Evolutionary conservation across 2,797 vertebrate genomes (phyloP), one percentile per base, ranked within the genome.

Genomic region (Ciconia nigra): DNA sequence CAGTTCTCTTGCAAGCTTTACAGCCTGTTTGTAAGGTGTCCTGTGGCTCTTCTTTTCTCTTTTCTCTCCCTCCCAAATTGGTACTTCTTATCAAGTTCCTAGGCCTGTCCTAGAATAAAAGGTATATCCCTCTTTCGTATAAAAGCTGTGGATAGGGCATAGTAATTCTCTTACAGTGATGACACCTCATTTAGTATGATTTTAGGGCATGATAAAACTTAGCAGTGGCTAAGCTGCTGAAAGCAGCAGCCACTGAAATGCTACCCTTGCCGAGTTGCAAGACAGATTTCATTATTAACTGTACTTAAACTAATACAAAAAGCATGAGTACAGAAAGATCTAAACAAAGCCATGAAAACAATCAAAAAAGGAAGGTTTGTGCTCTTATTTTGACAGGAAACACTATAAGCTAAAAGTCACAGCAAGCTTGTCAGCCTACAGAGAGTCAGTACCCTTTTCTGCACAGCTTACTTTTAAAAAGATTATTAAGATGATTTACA

Each of bases 251-350:
- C 33, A 42, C 21, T 77, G 58, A 77, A 66, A 88, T 15, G 18
- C 29, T 46, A 57, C n/a, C 19, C 57, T 35, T 46, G 44, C 13
- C 1, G 1, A 61, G 17, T 10, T n/a, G 39, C 46, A 83, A 57
- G 51, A 26, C 12, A 35, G 21, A 52, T 20, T 71, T 83, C 44
- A 47, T 42, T 83, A 66, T 19, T 78, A 65, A 71, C 13, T 72
- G 65, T 35, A 46, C 41, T 42, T 59, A 35, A 59, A 78, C 18
- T 15, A 47, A 65, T 37, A 33, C 8, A 54, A 42, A 47, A 78
- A 59, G 9, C 13, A 15, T 2, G 6, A 52, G 17, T 46, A 73
- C 0, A 0, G 31, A 55, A 66, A 29, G 7, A 63, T 41, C 25
- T 47, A 11, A 63, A 63, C 8, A 67, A 18, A 62, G 8, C 17